Evolutionary conservation across 2,797 vertebrate species (phyloP).

Genomic region (Graptemys geographica): DNA sequence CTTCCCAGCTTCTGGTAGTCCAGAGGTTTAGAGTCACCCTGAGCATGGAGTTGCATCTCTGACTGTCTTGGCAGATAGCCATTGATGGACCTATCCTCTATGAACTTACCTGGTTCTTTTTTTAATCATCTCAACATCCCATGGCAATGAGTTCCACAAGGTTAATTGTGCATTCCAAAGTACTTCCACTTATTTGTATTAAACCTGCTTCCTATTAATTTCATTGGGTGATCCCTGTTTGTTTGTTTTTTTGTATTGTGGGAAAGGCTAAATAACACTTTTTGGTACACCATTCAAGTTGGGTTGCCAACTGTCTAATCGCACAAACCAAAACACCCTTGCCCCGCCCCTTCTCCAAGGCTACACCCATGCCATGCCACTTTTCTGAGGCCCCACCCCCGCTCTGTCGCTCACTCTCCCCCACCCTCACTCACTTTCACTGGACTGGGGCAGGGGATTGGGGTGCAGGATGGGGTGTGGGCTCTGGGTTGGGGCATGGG

Average conservation of each 20-base stretch:
- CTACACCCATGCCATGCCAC: too few species aligned
- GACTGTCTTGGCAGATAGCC: neutral
- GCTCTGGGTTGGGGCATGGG: too few species aligned
- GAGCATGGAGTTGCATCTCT: neutral
- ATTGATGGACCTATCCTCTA: neutral
- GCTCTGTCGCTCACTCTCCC: too few species aligned
- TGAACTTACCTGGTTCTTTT: neutral
- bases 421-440: too few species aligned
- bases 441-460: too few species aligned
- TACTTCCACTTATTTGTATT: neutral
- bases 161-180: neutral
- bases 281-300: too few species aligned
- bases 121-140: neutral
- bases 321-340: too few species aligned
- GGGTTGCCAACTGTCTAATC: too few species aligned
- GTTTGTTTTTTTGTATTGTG: neutral
- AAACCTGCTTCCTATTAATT: neutral
- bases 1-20: neutral
- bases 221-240: neutral
- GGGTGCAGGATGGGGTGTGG: too few species aligned
- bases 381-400: too few species aligned
- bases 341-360: too few species aligned
- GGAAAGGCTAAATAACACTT: neutral
- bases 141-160: neutral
- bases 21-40: neutral